These are phyloP conservation scores for Drosophila prostipennis DNA, from an alignment of 2,888 invertebrate species.

Conservation along the genomic window DNA sequence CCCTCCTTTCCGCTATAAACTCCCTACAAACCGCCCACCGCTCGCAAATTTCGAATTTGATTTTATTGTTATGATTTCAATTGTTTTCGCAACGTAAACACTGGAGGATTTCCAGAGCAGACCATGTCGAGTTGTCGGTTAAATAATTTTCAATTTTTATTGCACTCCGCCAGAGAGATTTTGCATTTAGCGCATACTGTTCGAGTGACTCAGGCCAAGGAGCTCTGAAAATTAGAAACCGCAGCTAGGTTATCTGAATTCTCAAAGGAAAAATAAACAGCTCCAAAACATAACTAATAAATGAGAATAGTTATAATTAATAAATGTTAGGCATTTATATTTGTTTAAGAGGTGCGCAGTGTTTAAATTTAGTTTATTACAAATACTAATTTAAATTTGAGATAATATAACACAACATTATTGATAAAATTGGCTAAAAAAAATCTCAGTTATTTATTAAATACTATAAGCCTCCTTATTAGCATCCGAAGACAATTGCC, in stretches of 20 bases:
- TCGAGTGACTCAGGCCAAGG: not conserved
- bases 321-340: not conserved
- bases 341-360: no score
- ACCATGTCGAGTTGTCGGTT: constrained; percentile 52
- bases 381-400: no score
- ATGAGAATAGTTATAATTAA: no score
- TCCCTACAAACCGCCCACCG: constrained; percentile 26
- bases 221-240: not conserved
- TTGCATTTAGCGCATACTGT: constrained; percentile 22
- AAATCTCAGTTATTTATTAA: no score
- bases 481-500: constrained; percentile 25
- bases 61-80: constrained; percentile 77
- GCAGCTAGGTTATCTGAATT: not conserved
- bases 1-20: not conserved
- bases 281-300: not conserved
- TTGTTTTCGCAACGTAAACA: constrained; percentile 73
- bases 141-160: constrained; percentile 49
- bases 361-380: no score
- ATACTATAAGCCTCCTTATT: constrained; percentile 9
- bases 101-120: constrained; percentile 59
- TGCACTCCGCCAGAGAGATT: constrained; percentile 27
- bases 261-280: not conserved
- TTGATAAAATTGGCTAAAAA: no score
- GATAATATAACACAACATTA: no score
- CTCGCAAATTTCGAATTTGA: constrained; percentile 71